Evolutionary conservation across 2,113 vertebrate species (phyloP).

Genomic region (Theristicus caerulescens): DNA sequence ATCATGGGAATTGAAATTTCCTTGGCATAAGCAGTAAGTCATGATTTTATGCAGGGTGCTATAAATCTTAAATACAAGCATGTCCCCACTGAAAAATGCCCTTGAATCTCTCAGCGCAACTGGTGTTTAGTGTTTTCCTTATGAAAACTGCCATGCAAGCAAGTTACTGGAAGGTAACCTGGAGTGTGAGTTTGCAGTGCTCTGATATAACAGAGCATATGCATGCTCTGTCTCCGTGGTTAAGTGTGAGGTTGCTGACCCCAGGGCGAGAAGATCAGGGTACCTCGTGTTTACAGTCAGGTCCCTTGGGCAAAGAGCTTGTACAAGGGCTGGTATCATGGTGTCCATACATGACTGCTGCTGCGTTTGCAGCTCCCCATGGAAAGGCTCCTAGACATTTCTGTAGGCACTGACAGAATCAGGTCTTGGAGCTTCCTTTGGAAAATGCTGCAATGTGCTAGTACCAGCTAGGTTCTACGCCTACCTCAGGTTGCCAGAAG

Average conservation of each 20-base stretch:
- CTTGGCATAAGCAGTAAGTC: background rate
- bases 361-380: background rate
- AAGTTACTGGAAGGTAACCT: background rate
- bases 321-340: background rate
- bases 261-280: background rate
- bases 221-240: background rate
- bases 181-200: background rate
- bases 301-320: background rate
- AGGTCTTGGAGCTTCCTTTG: background rate
- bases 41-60: background rate
- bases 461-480: background rate
- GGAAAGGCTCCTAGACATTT: background rate
- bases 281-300: background rate
- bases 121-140: background rate
- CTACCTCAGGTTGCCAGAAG: background rate
- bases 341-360: background rate
- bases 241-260: background rate
- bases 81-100: background rate
- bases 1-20: slow-evolving; percentile 6
- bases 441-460: background rate
- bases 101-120: background rate
- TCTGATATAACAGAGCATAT: background rate
- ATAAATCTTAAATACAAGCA: slow-evolving; percentile 19
- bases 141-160: background rate
- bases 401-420: background rate